Percentiles rank a stretch among this genome's conserved stretches.
phyloP scores from a whole-genome alignment of 2,797 vertebrate genomes.

The Chaetophractus vellerosus region DNA sequence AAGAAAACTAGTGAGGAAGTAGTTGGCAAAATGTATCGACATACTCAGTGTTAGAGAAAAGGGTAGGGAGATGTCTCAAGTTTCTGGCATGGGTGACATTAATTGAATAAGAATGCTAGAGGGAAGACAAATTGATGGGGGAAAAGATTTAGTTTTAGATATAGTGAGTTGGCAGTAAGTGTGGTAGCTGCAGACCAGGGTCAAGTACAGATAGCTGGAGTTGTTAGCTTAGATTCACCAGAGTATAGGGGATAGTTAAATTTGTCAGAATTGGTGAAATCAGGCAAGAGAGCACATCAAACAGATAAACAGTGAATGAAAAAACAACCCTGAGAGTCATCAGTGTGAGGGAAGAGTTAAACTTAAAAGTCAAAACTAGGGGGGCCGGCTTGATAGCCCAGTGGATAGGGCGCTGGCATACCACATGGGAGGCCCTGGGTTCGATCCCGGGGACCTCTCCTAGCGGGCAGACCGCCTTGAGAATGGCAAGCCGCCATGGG shows the following conservation, averaged over 20 bases:
- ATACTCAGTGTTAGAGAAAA: background rate
- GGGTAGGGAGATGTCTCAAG: background rate
- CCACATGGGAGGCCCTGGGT: no score
- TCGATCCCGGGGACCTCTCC: no score
- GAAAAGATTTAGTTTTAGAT: background rate
- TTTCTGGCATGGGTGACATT: conserved; percentile 1
- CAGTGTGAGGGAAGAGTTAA: background rate
- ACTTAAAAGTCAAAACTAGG: conserved; percentile 41
- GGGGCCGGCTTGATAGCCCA: no score
- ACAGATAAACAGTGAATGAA: background rate
- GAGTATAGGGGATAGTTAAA: background rate
- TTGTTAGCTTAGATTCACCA: background rate
- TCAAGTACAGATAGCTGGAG: background rate
- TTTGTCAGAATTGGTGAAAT: background rate
- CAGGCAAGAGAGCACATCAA: background rate
- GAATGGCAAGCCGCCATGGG: no score
- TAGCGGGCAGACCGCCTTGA: no score
- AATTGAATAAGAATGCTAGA: background rate
- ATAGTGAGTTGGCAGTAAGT: background rate
- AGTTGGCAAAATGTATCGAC: background rate
- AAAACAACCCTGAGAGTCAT: background rate
- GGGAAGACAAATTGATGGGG: background rate
- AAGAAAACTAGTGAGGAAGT: background rate
- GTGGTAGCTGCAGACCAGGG: background rate
- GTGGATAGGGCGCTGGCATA: no score